Evolutionary conservation across 1,140 invertebrate species (phyloP), one percentile per base, ranked within the genome.

Genomic region (Tetraneura akinire): DNA sequence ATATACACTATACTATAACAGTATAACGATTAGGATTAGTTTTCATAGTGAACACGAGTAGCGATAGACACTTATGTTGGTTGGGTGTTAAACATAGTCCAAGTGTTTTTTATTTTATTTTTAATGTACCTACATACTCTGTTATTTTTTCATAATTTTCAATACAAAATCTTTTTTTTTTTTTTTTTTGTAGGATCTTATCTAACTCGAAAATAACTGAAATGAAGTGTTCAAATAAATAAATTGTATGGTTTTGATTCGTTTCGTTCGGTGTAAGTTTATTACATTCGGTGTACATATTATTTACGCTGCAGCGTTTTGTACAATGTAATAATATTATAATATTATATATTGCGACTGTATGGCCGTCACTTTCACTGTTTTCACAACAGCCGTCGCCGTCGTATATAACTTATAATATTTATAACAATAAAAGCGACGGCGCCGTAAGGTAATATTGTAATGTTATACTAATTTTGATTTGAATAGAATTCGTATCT

Each of bases 281-380:
- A 37, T 4, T 37, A 37, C 32, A 4, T 8, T 37, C 8, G 32
- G 32, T 37, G 8, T 37, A 37, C 9, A 53, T 9, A 42, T 9
- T 3, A 9, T 21, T 1, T 37, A 21, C 18, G 16, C 29, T 29
- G 23, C 29, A 1, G 60, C 29, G n/a, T 1, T 47, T 10, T 42
- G 8, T 13, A 11, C 62, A 21, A 37, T 64, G 62, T 37, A 18
- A 64, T 64, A 37, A 21, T 47, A 47, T 8, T 47, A 47, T 47
- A 6, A 13, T 47, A 6, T 1, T 57, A n/a, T 57, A 32, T 26
- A 32, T 29, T 60, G 47, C 37, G 62, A 14, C 32, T 8, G 32
- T 60, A 23, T 21, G 42, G 53, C 73, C 37, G 55, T 78, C 74
- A 47, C 74, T 78, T 78, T 78, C 74, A 78, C 74, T 47, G 74